phyloP scores from a whole-genome alignment of 2,888 invertebrate genomes.

The Helobdella robusta region DNA sequence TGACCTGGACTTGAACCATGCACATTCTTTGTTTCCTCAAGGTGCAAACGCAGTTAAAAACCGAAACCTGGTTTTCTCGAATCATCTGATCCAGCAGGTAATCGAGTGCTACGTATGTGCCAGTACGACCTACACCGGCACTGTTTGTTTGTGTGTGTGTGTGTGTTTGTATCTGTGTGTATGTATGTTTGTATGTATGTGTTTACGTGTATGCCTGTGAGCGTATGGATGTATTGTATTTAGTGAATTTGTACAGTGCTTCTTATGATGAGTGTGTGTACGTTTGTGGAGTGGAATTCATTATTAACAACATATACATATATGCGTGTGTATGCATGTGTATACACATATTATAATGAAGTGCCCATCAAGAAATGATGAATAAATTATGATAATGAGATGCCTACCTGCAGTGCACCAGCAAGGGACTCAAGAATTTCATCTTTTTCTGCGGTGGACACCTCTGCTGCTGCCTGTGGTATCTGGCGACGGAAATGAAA shows the following conservation, averaged over 20 bases:
- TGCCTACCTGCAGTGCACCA: constrained; percentile 11
- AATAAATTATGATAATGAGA: background rate
- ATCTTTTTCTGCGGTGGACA: background rate
- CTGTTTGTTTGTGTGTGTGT: no score
- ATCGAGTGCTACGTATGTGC: constrained; percentile 6
- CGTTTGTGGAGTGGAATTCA: no score
- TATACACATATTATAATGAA: no score
- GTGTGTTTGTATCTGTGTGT: no score
- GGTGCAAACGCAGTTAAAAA: constrained; percentile 2
- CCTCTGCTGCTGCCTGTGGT: background rate
- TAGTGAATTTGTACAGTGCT: no score
- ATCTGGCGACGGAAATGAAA: no score
- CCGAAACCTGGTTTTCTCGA: background rate
- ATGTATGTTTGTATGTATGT: no score
- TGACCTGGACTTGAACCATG: constrained; percentile 9
- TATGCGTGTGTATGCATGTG: no score
- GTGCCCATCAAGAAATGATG: background rate
- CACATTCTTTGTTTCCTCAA: constrained; percentile 7
- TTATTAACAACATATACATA: no score
- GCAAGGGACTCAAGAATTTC: constrained; percentile 6
- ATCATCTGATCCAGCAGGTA: constrained; percentile 1
- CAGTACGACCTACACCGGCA: constrained; percentile 15
- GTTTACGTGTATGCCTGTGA: no score
- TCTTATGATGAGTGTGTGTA: no score
- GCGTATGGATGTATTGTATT: no score